A percentile compares a stretch with the other conserved stretches of the same genome.
These are phyloP conservation scores for Pseudochirops cupreus DNA, from an alignment of 2,797 vertebrate species.

Conservation along the genomic window DNA sequence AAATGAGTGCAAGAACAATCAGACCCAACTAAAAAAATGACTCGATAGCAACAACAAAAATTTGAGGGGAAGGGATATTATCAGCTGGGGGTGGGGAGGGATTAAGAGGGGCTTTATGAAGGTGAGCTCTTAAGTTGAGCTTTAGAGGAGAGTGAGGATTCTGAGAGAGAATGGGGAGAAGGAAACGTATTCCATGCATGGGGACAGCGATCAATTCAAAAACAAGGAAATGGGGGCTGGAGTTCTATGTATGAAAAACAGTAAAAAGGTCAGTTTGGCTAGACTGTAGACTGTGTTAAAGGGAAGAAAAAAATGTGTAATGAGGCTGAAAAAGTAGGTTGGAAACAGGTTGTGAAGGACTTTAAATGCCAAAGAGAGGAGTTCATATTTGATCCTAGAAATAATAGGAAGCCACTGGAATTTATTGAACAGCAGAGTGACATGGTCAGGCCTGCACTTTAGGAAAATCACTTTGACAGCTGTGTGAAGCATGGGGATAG, in stretches of 20 bases:
- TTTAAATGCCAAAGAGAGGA: slow-evolving; percentile 2
- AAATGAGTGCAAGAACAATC: neutral
- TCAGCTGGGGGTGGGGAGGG: too few relatives aligned
- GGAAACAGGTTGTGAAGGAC: slow-evolving; percentile 1
- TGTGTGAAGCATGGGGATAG: slow-evolving; percentile 1
- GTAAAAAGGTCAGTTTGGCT: slow-evolving; percentile 2
- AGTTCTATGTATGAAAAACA: neutral
- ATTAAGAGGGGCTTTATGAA: neutral
- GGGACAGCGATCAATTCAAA: neutral
- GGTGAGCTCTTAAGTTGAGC: neutral
- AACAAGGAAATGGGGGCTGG: neutral
- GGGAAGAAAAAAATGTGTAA: neutral
- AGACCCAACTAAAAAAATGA: neutral
- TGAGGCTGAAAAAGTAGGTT: neutral
- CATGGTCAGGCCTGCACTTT: neutral
- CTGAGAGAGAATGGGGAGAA: neutral
- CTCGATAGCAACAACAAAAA: neutral
- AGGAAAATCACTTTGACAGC: slow-evolving; percentile 7
- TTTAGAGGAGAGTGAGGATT: neutral
- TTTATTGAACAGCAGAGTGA: neutral
- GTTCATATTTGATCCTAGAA: neutral
- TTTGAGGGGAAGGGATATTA: neutral
- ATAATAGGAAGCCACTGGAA: slow-evolving; percentile 1
- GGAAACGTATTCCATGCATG: neutral
- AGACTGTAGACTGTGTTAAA: neutral